Percentiles rank a stretch among this genome's conserved stretches.
Conservation (phyloP, 1,140 invertebrate genomes). For the Stegodyphus dumicola region DNA sequence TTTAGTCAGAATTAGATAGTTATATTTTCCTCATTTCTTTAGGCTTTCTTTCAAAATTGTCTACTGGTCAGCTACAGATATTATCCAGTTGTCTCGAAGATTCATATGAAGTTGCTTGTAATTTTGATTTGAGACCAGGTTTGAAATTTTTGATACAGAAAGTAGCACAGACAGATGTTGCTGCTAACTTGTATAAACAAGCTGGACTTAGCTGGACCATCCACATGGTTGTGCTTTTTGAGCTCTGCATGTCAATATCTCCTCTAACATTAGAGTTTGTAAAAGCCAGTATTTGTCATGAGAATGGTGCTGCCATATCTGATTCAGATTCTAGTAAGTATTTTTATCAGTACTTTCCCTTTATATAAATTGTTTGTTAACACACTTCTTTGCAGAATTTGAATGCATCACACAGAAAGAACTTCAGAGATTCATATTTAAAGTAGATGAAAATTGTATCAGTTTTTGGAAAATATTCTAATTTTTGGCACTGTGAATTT, state of each 20-base stretch:
- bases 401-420: too few species aligned
- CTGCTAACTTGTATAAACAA: constrained; percentile 91
- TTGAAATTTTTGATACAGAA: constrained; percentile 94
- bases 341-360: background rate
- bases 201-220: constrained; percentile 91
- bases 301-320: background rate
- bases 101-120: constrained; percentile 82
- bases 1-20: background rate
- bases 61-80: constrained; percentile 74
- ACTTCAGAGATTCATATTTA: too few species aligned
- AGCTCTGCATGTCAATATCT: constrained; percentile 73
- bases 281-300: background rate
- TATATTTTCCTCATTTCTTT: constrained; percentile 61
- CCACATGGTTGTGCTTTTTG: constrained; percentile 86
- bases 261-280: constrained; percentile 16
- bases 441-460: too few species aligned
- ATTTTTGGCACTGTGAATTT: too few species aligned
- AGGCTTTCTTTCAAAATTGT: constrained; percentile 70
- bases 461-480: too few species aligned
- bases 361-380: too few species aligned
- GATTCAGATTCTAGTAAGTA: background rate
- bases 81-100: constrained; percentile 83
- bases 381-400: too few species aligned
- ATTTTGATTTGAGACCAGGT: constrained; percentile 89
- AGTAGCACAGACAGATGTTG: constrained; percentile 86